Conservation (phyloP, 1,140 invertebrate species). For the Acyrthosiphon pisum region DNA sequence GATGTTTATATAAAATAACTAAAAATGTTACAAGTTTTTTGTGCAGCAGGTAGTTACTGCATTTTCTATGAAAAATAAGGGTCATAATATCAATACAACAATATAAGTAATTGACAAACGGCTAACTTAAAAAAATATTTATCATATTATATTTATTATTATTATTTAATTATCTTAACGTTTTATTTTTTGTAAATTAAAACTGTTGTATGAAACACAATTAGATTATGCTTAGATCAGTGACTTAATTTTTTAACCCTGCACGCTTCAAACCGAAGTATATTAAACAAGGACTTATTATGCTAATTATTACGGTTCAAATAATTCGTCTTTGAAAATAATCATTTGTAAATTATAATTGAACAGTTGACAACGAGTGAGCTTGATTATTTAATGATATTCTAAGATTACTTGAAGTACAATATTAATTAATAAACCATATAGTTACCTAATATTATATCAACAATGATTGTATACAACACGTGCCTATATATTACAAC, state of each 20-base stretch:
- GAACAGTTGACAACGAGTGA: background rate
- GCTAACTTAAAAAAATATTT: background rate
- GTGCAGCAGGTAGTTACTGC: background rate
- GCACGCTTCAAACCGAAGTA: background rate
- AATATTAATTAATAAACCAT: slow-evolving; percentile 13
- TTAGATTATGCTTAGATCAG: background rate
- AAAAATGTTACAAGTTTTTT: background rate
- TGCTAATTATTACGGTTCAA: background rate
- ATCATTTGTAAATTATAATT: background rate
- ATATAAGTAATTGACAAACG: background rate
- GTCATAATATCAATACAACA: background rate
- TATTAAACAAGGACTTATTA: background rate
- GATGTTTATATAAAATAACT: background rate
- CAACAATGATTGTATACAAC: background rate
- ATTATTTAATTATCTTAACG: background rate
- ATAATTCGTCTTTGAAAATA: background rate
- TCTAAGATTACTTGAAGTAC: background rate
- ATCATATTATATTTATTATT: background rate
- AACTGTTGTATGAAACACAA: background rate
- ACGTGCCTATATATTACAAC: background rate
- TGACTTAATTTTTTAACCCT: background rate
- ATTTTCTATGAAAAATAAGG: background rate
- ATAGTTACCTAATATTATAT: background rate
- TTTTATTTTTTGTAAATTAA: background rate
- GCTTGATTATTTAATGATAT: background rate